Conservation (phyloP, 2,113 vertebrate genomes). For the Zapornia atra region DNA sequence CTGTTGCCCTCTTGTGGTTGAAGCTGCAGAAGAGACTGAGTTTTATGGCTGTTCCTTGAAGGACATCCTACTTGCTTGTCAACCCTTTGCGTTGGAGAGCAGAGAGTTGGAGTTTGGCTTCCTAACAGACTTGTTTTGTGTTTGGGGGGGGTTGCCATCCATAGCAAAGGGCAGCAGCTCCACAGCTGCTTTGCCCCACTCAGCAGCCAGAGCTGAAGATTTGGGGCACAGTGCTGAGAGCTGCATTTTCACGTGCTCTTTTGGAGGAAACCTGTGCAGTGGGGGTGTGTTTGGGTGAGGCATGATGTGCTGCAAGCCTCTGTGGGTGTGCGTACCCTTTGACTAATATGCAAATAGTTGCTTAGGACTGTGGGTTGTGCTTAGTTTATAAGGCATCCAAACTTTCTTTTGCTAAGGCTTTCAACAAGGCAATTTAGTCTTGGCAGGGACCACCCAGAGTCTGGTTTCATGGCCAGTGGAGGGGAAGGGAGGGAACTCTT, state of each 20-base stretch:
- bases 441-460: constrained; percentile 53
- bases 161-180: background rate
- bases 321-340: background rate
- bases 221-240: background rate
- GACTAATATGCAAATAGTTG: background rate
- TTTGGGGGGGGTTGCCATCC: rapidly evolving
- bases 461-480: background rate
- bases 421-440: constrained; percentile 50
- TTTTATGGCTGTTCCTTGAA: background rate
- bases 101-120: background rate
- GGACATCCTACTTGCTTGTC: background rate
- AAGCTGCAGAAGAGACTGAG: background rate
- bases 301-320: rapidly evolving
- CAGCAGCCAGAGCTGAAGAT: background rate
- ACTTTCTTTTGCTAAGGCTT: constrained; percentile 44
- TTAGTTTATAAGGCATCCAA: constrained; percentile 30
- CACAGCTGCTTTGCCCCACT: background rate
- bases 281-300: background rate
- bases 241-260: background rate
- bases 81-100: background rate
- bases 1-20: background rate
- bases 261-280: background rate
- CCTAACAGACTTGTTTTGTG: background rate
- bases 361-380: background rate
- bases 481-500: background rate